phyloP scores from a whole-genome alignment of 2,888 invertebrate species.

The Cephus pygmeus region DNA sequence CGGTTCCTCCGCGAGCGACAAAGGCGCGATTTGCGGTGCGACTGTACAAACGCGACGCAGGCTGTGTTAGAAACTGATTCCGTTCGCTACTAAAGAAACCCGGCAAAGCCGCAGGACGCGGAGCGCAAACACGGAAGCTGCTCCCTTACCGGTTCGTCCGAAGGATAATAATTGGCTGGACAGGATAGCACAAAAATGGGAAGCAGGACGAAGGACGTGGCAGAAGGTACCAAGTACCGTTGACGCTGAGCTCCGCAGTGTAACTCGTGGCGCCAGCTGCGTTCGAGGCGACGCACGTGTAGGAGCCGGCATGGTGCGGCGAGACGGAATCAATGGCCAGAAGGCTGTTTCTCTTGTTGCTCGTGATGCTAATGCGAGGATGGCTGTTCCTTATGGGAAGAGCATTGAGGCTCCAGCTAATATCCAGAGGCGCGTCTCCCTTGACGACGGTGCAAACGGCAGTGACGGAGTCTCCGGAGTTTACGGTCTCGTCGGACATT shows the following conservation, averaged over 20 bases:
- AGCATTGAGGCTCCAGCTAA: conserved; percentile 53
- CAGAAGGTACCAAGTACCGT: conserved; percentile 59
- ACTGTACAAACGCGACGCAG: conserved; percentile 68
- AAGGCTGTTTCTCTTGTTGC: conserved; percentile 68
- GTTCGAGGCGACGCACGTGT: conserved; percentile 69
- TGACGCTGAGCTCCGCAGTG: conserved; percentile 68
- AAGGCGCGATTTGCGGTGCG: conserved; percentile 79
- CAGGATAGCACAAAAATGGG: conserved; percentile 27
- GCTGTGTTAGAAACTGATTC: conserved; percentile 22
- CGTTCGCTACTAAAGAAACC: conserved; percentile 35
- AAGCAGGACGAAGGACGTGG: too few species aligned
- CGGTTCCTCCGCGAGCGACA: conserved; percentile 77
- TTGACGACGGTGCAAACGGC: conserved; percentile 69
- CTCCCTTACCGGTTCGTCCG: neutral
- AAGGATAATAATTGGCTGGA: too few species aligned
- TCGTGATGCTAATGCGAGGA: conserved; percentile 52
- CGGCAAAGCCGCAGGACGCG: too few species aligned
- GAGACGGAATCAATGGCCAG: conserved; percentile 69
- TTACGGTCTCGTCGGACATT: conserved; percentile 50
- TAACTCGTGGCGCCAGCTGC: conserved; percentile 68
- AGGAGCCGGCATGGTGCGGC: conserved; percentile 68
- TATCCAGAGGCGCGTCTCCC: conserved; percentile 54
- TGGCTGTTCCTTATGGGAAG: conserved; percentile 38
- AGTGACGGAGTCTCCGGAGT: conserved; percentile 69
- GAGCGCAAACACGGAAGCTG: conserved; percentile 37